Conservation (phyloP, 1,140 invertebrate genomes). For the Platorchestia sp. region DNA sequence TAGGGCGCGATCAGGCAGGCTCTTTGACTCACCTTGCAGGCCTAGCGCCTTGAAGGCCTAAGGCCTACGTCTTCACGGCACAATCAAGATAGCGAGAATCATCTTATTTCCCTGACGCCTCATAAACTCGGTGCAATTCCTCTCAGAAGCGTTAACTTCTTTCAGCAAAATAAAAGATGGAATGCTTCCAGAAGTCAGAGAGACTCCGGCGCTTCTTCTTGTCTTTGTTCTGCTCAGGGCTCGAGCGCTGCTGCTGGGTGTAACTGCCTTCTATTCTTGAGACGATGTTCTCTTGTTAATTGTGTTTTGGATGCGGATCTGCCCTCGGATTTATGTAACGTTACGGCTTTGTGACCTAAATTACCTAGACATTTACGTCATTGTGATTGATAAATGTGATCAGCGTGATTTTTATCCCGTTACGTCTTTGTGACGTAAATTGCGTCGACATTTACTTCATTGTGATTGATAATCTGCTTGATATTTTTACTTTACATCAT, state of each 20-base stretch:
- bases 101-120: constrained; percentile 54
- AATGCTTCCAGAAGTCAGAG: neutral
- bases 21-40: constrained; percentile 3
- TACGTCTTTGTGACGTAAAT: too few relatives aligned
- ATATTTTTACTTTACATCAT: too few relatives aligned
- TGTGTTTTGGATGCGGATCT: neutral
- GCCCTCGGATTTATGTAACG: too few relatives aligned
- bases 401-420: too few relatives aligned
- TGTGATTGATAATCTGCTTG: too few relatives aligned
- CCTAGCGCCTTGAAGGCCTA: neutral
- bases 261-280: neutral
- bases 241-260: neutral
- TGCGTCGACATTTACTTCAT: too few relatives aligned
- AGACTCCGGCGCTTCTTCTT: neutral
- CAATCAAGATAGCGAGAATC: constrained; percentile 51
- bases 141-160: constrained; percentile 47
- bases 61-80: constrained; percentile 40
- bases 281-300: neutral
- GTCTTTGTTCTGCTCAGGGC: neutral
- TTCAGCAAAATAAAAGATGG: constrained; percentile 40
- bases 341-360: too few relatives aligned
- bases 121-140: constrained; percentile 52
- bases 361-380: too few relatives aligned
- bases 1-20: neutral
- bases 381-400: too few relatives aligned